These are phyloP conservation scores for Creontiades dilutus DNA, from an alignment of 2,888 invertebrate species.

Conservation along the genomic window DNA sequence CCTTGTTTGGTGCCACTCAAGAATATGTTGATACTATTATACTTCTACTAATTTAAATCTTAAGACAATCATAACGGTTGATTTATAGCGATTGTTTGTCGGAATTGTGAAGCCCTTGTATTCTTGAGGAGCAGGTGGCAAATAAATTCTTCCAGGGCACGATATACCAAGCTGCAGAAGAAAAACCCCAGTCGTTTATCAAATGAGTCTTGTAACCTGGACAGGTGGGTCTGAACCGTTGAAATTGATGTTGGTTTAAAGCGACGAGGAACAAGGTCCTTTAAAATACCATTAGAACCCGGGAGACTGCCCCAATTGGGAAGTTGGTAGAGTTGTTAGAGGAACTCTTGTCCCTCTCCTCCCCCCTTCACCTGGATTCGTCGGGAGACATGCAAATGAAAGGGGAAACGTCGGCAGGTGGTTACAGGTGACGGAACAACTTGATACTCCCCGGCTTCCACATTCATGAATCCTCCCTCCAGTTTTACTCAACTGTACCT, in stretches of 20 bases:
- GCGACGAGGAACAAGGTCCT: background rate
- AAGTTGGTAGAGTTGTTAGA: slow-evolving; percentile 15
- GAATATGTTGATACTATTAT: no score
- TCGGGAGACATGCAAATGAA: slow-evolving; percentile 18
- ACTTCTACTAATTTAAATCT: no score
- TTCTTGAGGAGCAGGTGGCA: no score
- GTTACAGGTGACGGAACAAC: slow-evolving; percentile 34
- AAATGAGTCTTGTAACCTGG: background rate
- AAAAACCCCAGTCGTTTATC: background rate
- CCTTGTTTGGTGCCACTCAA: no score
- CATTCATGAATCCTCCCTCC: slow-evolving; percentile 1
- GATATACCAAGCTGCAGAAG: no score
- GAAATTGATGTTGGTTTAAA: slow-evolving; percentile 27
- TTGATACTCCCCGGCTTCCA: background rate
- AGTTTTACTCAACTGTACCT: background rate
- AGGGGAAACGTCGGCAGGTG: slow-evolving; percentile 7
- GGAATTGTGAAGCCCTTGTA: no score
- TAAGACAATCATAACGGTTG: no score
- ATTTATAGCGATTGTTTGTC: no score
- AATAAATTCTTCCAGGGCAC: no score
- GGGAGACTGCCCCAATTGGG: slow-evolving; percentile 8
- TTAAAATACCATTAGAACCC: slow-evolving; percentile 6
- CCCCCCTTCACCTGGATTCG: background rate
- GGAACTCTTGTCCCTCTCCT: background rate
- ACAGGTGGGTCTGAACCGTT: background rate